A percentile compares a stretch with the other conserved stretches of the same genome.
These are phyloP conservation scores for Casuarius casuarius DNA, from an alignment of 2,113 vertebrate genomes.

Conservation along the genomic window DNA sequence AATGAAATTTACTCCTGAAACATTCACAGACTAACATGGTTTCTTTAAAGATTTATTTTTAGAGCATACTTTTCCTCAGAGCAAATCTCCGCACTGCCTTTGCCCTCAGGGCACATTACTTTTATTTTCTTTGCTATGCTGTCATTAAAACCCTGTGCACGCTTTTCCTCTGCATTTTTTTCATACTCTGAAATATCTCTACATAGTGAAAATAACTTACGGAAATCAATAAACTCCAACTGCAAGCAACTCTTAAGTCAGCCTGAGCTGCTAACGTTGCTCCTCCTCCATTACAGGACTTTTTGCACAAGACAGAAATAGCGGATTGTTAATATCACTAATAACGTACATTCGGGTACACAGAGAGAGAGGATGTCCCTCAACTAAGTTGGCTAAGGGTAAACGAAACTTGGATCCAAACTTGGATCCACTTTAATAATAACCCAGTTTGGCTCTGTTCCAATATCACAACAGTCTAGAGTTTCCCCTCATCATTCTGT, in stretches of 20 bases:
- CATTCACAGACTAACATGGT: not conserved
- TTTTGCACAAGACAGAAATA: not conserved
- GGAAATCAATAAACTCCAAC: constrained; percentile 1
- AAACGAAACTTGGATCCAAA: constrained; percentile 81
- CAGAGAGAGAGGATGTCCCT: constrained; percentile 45
- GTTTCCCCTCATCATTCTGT: constrained; percentile 60
- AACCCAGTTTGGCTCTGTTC: constrained; percentile 72
- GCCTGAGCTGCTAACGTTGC: not conserved
- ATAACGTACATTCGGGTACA: not conserved
- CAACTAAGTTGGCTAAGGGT: not conserved
- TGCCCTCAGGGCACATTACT: constrained; percentile 1
- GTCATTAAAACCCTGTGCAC: not conserved
- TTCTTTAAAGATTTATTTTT: constrained; percentile 39
- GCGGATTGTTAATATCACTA: not conserved
- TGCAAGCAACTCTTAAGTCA: not conserved
- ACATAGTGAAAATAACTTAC: constrained; percentile 3
- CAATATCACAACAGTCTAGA: constrained; percentile 64
- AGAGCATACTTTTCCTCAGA: constrained; percentile 12
- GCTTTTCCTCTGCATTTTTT: not conserved
- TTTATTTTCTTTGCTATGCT: constrained; percentile 12
- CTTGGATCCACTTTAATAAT: constrained; percentile 77
- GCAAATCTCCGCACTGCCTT: not conserved
- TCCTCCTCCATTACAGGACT: not conserved
- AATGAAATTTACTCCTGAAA: not conserved
- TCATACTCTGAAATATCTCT: constrained; percentile 11